Base-by-base conservation (phyloP, 2,888 invertebrate genomes). In the Sipha maydis region DNA sequence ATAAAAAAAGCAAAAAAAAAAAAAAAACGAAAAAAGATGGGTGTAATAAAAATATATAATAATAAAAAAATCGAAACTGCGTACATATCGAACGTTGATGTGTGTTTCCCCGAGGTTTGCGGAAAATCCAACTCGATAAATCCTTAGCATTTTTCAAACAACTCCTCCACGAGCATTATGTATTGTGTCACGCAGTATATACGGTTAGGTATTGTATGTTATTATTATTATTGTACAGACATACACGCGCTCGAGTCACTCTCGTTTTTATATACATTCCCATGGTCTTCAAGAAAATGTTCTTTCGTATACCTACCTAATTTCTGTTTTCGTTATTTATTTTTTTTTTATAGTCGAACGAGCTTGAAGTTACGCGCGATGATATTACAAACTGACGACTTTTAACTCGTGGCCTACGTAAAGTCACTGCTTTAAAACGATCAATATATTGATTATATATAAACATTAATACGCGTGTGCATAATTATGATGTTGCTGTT, bases 11-110 rank as follows among this genome's bases (percentile, higher is more conserved):
- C n/a, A n/a, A n/a, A n/a, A n/a, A n/a, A n/a, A n/a, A n/a, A n/a
- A 38, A 38, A n/a, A 80, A 75, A 38, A 56, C 31, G 73, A 77
- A 77, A 76, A 77, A n/a, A 84, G 56, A 76, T 38, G 56, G 73
- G 75, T 83, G 83, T 75, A 83, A 83, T 83, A 83, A 83, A 83
- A 83, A 83, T 83, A 83, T 83, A 75, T 83, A 83, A 73, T 83
- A 83, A 83, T n/a, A 83, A 73, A 54, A 83, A 80, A 85, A 28
- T 48, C 41, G 71, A 54, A 85, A 71, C 34, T 31, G 8, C 31
- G 41, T 67, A 67, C 76, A 78, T 77, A 85, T 85, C 85, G 85
- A 85, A 71, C 69, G 85, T 79, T 78, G 85, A 85, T 85, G 85
- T 78, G 85, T 78, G 41, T 78, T 69, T 71, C 85, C 85, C 85